These are phyloP conservation scores for Papilio helenus DNA, from an alignment of 1,140 invertebrate species.

Conservation along the genomic window DNA sequence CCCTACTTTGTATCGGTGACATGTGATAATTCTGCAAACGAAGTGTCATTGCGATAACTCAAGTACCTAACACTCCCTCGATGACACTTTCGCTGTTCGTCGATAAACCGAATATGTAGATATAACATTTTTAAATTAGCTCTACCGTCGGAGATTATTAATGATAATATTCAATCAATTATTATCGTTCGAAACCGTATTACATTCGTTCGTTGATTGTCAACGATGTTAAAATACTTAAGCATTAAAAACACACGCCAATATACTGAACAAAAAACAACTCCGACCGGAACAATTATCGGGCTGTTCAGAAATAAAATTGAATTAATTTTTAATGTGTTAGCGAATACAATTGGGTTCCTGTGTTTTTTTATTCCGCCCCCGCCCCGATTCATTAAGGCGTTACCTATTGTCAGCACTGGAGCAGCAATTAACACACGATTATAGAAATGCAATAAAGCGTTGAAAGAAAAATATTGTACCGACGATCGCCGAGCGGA, in stretches of 20 bases:
- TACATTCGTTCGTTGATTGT: slow-evolving; percentile 8
- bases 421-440: slow-evolving; percentile 57
- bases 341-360: slow-evolving; percentile 39
- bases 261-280: slow-evolving; percentile 27
- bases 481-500: slow-evolving; percentile 31
- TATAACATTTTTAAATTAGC: neutral
- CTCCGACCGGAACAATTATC: slow-evolving; percentile 36
- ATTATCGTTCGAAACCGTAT: neutral
- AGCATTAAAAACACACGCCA: neutral
- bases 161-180: neutral
- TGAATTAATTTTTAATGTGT: slow-evolving; percentile 38
- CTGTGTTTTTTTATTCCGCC: slow-evolving; percentile 36
- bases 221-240: slow-evolving; percentile 17
- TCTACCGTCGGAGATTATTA: neutral
- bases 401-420: slow-evolving; percentile 54
- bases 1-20: slow-evolving; percentile 1
- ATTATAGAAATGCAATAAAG: slow-evolving; percentile 60
- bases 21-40: slow-evolving; percentile 26
- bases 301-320: slow-evolving; percentile 32
- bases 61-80: neutral
- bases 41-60: slow-evolving; percentile 12
- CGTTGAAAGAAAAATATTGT: slow-evolving; percentile 54
- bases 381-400: slow-evolving; percentile 44
- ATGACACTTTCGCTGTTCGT: neutral
- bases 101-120: neutral